Evolutionary conservation across 2,888 invertebrate species (phyloP), one percentile per base, ranked within the genome.

Genomic region (Sesia bembeciformis): DNA sequence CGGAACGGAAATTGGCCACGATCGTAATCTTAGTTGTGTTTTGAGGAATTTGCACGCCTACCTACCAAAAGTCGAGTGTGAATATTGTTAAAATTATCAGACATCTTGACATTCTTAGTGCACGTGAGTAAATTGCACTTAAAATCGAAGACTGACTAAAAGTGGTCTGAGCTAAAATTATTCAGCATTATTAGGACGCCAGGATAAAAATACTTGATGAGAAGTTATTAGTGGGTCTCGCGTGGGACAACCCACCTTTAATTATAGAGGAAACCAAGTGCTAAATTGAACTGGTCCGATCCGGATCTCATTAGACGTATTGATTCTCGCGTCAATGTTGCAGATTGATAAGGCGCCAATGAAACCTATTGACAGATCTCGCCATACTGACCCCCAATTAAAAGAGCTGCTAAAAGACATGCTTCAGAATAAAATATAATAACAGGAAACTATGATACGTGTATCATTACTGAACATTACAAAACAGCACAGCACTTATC

Each of bases 191-290:
- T 79, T 83, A 83, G 80, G 84, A 81, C 80, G 77, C 54, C 66
- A 65, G 64, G 65, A 68, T 83, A 82, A 76, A 78, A 81, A 84
- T 86, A 59, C 57, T 69, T 74, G 72, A 74, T 74, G 76, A 75
- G 76, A 70, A 75, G 71, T 78, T 75, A 71, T 74, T 72, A 69
- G 66, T 59, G 59, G 58, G 60, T 62, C 64, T 65, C 65, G 75
- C 71, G 87, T 85, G 78, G 84, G 84, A 63, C 78, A 64, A 66
- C 63, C 68, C 79, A 78, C 83, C 82, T 85, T 84, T 82, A 81
- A 74, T 77, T 71, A n/a, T n/a, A 74, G 65, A 68, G 66, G 74
- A 74, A 73, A 74, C 63, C 60, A 62, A 66, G 65, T 68, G 67
- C 64, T 74, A 68, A 75, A 70, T 69, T 62, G 65, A 67, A 73